Evolutionary conservation across 2,797 vertebrate genomes (phyloP).

Genomic region (Microcaecilia unicolor): DNA sequence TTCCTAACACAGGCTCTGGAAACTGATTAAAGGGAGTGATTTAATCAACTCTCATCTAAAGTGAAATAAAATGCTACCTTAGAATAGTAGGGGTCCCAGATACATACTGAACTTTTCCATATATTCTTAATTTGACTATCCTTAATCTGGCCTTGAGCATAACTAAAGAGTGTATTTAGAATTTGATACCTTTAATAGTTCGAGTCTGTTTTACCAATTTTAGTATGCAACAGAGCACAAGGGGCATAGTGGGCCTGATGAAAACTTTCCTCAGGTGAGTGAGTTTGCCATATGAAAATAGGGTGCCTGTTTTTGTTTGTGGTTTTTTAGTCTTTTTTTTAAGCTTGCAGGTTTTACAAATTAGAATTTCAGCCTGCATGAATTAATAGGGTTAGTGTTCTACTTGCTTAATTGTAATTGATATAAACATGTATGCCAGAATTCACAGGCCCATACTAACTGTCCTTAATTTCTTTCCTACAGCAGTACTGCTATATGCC

Average conservation of each 20-base stretch:
- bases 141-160: no score
- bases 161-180: constrained; percentile 39
- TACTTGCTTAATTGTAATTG: constrained; percentile 78
- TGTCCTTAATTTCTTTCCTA: constrained; percentile 99
- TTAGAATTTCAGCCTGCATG: constrained; percentile 67
- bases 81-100: no score
- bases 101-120: no score
- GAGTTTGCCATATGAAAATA: constrained; percentile 43
- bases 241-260: constrained; percentile 56
- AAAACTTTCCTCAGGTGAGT: constrained; percentile 56
- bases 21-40: no score
- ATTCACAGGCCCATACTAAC: constrained; percentile 99
- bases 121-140: no score
- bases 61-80: no score
- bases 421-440: constrained; percentile 90
- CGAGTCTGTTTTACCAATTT: constrained; percentile 57
- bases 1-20: no score
- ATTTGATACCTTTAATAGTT: constrained; percentile 52
- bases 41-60: no score
- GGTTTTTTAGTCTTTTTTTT: no score
- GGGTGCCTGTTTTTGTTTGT: constrained; percentile 59
- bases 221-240: constrained; percentile 47
- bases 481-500: constrained; percentile 99
- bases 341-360: constrained; percentile 60
- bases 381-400: constrained; percentile 62